Evolutionary conservation across 2,888 invertebrate species (phyloP).

Genomic region (Aspidapion aeneum): DNA sequence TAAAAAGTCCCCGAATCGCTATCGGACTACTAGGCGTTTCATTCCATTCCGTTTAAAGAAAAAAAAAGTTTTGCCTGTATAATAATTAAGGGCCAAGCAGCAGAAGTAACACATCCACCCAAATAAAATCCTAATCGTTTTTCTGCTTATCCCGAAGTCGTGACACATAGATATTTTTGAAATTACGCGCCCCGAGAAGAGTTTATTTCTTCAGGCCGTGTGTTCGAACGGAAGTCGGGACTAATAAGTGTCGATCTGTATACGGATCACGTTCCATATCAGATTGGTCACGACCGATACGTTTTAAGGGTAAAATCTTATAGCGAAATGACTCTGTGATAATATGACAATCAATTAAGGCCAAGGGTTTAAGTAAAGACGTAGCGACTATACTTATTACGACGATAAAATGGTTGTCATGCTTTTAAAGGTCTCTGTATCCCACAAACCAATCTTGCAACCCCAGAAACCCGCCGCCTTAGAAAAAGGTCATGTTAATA

Average conservation of each 20-base stretch:
- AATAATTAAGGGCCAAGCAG: too few relatives aligned
- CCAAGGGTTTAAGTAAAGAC: too few relatives aligned
- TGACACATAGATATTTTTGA: background rate
- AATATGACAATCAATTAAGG: background rate
- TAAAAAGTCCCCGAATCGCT: too few relatives aligned
- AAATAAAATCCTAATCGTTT: background rate
- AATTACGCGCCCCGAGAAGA: background rate
- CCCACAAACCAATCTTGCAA: too few relatives aligned
- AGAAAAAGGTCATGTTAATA: too few relatives aligned
- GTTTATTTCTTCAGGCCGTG: background rate
- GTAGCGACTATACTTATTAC: too few relatives aligned
- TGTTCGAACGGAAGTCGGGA: background rate
- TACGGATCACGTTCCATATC: background rate
- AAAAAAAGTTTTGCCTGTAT: too few relatives aligned
- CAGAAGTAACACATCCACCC: background rate
- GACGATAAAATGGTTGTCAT: too few relatives aligned
- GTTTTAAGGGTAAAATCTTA: background rate
- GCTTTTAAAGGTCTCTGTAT: too few relatives aligned
- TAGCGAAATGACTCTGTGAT: background rate
- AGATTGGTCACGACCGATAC: background rate
- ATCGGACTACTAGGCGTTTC: too few relatives aligned
- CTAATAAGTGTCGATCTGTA: background rate
- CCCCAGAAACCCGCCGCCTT: too few relatives aligned
- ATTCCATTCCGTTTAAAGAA: too few relatives aligned
- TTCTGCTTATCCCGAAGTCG: background rate